Evolutionary conservation across 2,888 invertebrate genomes (phyloP).

Genomic region (Xestobium rufovillosum): DNA sequence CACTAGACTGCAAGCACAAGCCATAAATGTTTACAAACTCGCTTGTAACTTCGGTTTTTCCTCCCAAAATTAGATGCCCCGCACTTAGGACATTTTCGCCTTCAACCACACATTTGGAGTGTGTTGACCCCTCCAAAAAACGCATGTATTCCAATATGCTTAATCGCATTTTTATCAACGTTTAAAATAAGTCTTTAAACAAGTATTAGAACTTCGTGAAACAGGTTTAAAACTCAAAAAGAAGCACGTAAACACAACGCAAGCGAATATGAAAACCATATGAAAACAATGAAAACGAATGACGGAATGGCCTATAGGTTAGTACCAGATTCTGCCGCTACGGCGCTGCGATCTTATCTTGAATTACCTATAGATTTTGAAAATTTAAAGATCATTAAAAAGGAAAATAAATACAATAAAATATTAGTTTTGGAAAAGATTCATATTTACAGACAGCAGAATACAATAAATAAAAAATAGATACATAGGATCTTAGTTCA

Average conservation of each 20-base stretch:
- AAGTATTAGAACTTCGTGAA: no score
- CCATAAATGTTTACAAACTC: constrained; percentile 9
- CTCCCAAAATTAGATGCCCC: constrained; percentile 10
- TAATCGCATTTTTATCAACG: background rate
- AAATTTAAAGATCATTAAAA: no score
- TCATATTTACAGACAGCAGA: no score
- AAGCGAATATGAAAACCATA: background rate
- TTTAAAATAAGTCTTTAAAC: no score
- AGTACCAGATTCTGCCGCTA: background rate
- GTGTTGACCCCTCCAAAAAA: constrained; percentile 5
- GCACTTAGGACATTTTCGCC: constrained; percentile 10
- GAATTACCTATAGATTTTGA: no score
- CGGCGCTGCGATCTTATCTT: constrained; percentile 2
- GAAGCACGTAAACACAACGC: no score
- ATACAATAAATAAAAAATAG: no score
- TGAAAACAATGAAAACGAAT: background rate
- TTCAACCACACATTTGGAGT: constrained; percentile 9
- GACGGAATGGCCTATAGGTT: background rate
- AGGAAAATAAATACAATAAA: no score
- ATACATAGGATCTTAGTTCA: no score
- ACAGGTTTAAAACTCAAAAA: no score
- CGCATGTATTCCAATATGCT: background rate
- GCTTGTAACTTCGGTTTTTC: constrained; percentile 5
- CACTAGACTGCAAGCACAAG: constrained; percentile 12
- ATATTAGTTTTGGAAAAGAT: no score